Base-by-base conservation (phyloP, 2,888 invertebrate species). In the Luperina testacea region DNA sequence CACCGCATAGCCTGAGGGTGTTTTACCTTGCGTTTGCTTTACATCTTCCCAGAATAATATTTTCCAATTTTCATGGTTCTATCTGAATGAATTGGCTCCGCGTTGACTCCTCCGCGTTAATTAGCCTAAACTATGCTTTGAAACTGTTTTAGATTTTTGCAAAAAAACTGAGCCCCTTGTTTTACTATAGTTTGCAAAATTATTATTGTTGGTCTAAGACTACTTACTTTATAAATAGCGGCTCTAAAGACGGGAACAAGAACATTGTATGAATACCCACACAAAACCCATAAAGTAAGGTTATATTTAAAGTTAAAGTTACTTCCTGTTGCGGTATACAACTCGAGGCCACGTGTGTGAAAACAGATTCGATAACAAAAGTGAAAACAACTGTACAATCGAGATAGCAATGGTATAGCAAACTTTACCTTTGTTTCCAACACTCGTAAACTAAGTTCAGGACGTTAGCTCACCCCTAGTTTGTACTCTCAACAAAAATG, bases 401-500 rank as follows among this genome's bases (percentile, higher is more conserved):
- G 85, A 82, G 87, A 91, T 88, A 89, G 85, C 87, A 80, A 72
- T 77, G 80, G 73, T 72, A 69, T 69, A 77, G 68, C 61, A 77
- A 92, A 88, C 87, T 92, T 87, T 79, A 87, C 82, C 85, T 90
- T 90, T 90, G 89, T 89, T 84, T 72, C 64, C 77, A 82, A 84
- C 88, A 87, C 84, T 87, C 87, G 86, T 86, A 83, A 88, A 91
- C 90, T 84, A 91, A 91, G 88, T 92, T 89, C 75, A 83, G 81
- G 59, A 85, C 76, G 87, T 85, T 78, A 78, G 79, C 82, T 84
- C 82, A 83, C 87, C 87, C 88, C 84, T 77, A 88, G 90, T 91
- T 88, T 85, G 84, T 87, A 88, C 85, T 89, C 90, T 84, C 79
- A 81, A 84, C 90, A 92, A 92, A 92, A 93, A 92, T 92, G 83